Conservation (phyloP, 2,888 invertebrate genomes). For the Brachycybe producta region DNA sequence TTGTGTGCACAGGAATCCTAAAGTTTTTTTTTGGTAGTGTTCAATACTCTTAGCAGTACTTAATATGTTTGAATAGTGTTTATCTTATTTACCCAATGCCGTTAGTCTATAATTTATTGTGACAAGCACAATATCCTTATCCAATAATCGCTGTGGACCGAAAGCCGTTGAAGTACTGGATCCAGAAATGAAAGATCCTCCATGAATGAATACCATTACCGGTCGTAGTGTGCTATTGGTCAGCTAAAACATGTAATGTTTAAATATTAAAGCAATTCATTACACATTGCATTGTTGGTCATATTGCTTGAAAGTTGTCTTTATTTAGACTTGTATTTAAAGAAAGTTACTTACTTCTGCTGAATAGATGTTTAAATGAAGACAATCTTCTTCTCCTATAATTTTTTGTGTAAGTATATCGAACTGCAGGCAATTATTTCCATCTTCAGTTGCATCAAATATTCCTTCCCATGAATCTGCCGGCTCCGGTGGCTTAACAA, state of each 20-base stretch:
- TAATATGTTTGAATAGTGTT: background rate
- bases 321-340: background rate
- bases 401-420: constrained; percentile 1
- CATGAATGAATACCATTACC: constrained; percentile 33
- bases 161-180: constrained; percentile 24
- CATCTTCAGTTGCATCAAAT: constrained; percentile 16
- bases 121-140: constrained; percentile 39
- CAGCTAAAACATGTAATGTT: too few relatives aligned
- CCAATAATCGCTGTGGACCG: constrained; percentile 39
- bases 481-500: too few relatives aligned
- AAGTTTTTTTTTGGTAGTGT: too few relatives aligned
- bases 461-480: constrained; percentile 16
- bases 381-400: constrained; percentile 18
- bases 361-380: constrained; percentile 18
- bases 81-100: constrained; percentile 27
- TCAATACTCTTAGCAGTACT: too few relatives aligned
- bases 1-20: constrained; percentile 9
- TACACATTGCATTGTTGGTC: too few relatives aligned
- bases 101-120: constrained; percentile 40
- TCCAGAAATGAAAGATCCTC: constrained; percentile 27
- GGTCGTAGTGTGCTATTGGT: constrained; percentile 24
- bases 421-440: constrained; percentile 8
- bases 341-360: too few relatives aligned
- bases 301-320: too few relatives aligned
- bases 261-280: too few relatives aligned